A percentile compares a stretch with the other conserved stretches of the same genome.
These are phyloP conservation scores for Trypoxylon attenuatum DNA, from an alignment of 2,888 invertebrate species.

Conservation along the genomic window DNA sequence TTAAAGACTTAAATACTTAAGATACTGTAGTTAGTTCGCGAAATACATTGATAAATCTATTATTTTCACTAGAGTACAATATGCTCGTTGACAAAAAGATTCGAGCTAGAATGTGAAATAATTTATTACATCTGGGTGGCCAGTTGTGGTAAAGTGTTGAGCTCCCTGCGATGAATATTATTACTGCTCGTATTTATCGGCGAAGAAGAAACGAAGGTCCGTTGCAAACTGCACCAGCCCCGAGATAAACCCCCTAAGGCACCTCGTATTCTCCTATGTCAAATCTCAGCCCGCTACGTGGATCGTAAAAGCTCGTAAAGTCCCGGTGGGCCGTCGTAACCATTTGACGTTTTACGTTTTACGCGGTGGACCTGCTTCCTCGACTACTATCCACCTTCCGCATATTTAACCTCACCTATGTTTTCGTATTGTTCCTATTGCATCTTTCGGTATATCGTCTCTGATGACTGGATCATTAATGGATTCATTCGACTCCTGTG, in stretches of 20 bases:
- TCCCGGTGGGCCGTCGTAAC: conserved; percentile 38
- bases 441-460: too few species aligned
- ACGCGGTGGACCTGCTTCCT: conserved; percentile 21
- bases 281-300: conserved; percentile 41
- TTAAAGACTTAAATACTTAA: too few species aligned
- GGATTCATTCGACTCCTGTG: too few species aligned
- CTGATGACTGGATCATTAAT: too few species aligned
- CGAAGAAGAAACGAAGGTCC: conserved; percentile 17
- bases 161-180: conserved; percentile 59
- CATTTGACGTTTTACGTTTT: conserved; percentile 50
- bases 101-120: not conserved
- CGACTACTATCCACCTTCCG: conserved; percentile 18
- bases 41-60: not conserved
- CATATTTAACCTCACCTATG: conserved; percentile 29
- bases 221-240: conserved; percentile 26
- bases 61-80: not conserved
- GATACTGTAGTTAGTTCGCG: too few species aligned
- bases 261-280: conserved; percentile 39
- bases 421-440: conserved; percentile 12
- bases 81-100: not conserved
- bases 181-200: conserved; percentile 57
- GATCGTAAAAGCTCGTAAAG: conserved; percentile 44
- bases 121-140: not conserved
- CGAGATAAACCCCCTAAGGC: conserved; percentile 43
- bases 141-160: conserved; percentile 11